phyloP scores from a whole-genome alignment of 2,113 vertebrate genomes.

The Labrus mixtus region DNA sequence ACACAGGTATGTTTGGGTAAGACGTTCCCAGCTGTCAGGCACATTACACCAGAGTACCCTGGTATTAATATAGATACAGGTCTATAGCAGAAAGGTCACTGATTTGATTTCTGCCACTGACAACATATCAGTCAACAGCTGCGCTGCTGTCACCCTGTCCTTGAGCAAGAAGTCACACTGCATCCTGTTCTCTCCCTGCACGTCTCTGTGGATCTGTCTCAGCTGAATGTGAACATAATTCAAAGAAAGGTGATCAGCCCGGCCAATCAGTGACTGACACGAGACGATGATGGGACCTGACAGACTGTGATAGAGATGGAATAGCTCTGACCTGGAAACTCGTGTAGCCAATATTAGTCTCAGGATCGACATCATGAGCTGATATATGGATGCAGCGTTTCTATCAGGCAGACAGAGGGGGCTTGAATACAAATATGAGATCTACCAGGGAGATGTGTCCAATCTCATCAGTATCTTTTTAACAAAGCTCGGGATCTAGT shows the following conservation, averaged over 20 bases:
- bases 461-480: neutral
- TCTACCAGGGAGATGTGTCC: conserved; percentile 5
- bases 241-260: conserved; percentile 1
- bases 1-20: neutral
- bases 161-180: neutral
- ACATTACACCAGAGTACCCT: neutral
- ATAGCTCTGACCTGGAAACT: conserved; percentile 1
- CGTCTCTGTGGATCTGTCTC: conserved; percentile 11
- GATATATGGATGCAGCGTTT: neutral
- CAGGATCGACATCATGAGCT: neutral
- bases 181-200: neutral
- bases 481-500: neutral
- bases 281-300: conserved; percentile 11
- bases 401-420: neutral
- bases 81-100: conserved; percentile 15
- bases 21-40: neutral
- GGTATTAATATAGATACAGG: conserved; percentile 6
- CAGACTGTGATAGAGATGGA: conserved; percentile 24
- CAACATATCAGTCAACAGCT: conserved; percentile 26
- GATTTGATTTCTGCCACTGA: conserved; percentile 7
- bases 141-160: conserved; percentile 20
- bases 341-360: neutral
- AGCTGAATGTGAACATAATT: neutral
- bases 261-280: conserved; percentile 3
- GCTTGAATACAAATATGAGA: conserved; percentile 1